Percentiles rank a stretch among this genome's conserved stretches.
phyloP scores from a whole-genome alignment of 2,113 vertebrate genomes.

The Rutilus rutilus region DNA sequence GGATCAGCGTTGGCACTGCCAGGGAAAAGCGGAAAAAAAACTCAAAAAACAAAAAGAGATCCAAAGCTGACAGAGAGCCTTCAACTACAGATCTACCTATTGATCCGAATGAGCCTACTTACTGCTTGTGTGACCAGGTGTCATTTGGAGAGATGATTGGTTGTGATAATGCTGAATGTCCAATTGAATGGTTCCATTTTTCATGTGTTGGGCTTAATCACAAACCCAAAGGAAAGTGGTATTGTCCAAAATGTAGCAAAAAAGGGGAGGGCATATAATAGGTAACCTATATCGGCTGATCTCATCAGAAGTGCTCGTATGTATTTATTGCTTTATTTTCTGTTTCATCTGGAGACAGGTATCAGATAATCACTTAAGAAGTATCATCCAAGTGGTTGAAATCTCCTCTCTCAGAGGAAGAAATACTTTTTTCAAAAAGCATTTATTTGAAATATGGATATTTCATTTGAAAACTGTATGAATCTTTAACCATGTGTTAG shows the following conservation, averaged over 20 bases:
- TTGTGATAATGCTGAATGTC: constrained; percentile 95
- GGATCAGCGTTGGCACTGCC: constrained; percentile 77
- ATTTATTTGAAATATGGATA: background rate
- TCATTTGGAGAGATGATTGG: constrained; percentile 99
- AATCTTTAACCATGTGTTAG: background rate
- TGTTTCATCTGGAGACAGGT: background rate
- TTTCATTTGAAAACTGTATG: background rate
- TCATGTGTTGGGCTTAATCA: constrained; percentile 95
- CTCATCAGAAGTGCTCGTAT: background rate
- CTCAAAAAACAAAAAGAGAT: constrained; percentile 94
- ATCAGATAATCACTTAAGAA: background rate
- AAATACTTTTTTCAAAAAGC: background rate
- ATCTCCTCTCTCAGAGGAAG: background rate
- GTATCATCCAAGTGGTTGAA: background rate
- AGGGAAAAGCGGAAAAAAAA: constrained; percentile 93
- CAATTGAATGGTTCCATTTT: constrained; percentile 98
- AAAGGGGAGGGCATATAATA: constrained; percentile 91
- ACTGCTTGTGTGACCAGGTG: constrained; percentile 95
- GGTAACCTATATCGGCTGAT: constrained; percentile 52
- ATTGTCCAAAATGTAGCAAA: constrained; percentile 94
- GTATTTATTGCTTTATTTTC: background rate
- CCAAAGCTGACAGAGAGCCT: constrained; percentile 91
- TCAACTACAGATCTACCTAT: constrained; percentile 94
- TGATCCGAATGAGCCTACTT: constrained; percentile 94
- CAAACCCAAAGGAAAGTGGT: constrained; percentile 98